Conservation (phyloP, 1,140 invertebrate genomes). For the Ceratosolen fusciceps region DNA sequence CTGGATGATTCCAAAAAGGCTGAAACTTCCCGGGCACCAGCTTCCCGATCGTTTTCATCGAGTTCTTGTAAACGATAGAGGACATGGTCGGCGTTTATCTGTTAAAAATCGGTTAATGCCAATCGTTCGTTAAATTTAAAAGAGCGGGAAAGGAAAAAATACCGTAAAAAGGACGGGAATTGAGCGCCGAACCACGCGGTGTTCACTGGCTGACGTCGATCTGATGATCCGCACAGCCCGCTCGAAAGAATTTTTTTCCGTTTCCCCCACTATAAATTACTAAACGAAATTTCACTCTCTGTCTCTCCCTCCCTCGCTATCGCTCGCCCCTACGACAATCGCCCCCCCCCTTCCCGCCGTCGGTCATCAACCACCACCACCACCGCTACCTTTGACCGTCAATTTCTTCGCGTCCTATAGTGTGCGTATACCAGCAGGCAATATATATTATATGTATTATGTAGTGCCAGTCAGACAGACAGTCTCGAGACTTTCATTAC, state of each 20-base stretch:
- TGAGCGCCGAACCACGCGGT: constrained; percentile 25
- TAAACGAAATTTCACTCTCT: too few species aligned
- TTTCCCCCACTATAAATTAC: constrained; percentile 40
- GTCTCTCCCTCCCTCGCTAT: too few species aligned
- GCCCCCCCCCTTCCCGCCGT: too few species aligned
- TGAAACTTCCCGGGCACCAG: constrained; percentile 83
- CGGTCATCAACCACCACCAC: too few species aligned
- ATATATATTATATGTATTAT: too few species aligned
- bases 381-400: too few species aligned
- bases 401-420: too few species aligned
- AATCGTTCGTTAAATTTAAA: not conserved
- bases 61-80: constrained; percentile 74
- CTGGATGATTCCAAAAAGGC: constrained; percentile 92
- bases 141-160: not conserved
- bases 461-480: too few species aligned
- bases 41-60: constrained; percentile 80
- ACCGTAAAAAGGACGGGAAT: not conserved
- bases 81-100: constrained; percentile 60
- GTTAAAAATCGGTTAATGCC: not conserved
- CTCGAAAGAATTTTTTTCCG: constrained; percentile 14
- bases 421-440: too few species aligned
- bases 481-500: too few species aligned
- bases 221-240: constrained; percentile 23
- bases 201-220: constrained; percentile 44
- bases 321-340: too few species aligned